Evolutionary conservation across 2,113 vertebrate genomes (phyloP).

Genomic region (Grallaria varia): DNA sequence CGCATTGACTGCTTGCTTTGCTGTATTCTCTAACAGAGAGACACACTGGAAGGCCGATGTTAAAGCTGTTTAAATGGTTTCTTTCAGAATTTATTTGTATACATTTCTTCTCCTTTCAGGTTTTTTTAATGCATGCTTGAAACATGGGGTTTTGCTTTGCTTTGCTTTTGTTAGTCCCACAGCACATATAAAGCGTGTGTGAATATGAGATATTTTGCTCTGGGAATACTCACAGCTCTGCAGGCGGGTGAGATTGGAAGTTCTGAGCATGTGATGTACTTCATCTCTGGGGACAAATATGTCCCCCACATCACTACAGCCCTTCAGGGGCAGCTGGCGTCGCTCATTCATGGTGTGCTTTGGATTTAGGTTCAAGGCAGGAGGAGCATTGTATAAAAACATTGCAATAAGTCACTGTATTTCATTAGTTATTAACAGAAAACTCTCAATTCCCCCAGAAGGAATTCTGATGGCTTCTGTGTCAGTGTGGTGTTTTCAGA

Average conservation of each 20-base stretch:
- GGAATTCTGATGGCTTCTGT: conserved; percentile 5
- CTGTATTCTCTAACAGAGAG: background rate
- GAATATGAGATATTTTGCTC: background rate
- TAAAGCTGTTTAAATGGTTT: background rate
- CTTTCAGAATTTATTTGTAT: background rate
- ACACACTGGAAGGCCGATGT: background rate
- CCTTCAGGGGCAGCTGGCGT: background rate
- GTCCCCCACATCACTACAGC: background rate
- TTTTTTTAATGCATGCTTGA: background rate
- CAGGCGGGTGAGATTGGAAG: background rate
- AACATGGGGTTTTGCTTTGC: background rate
- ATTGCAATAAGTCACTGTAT: conserved; percentile 28
- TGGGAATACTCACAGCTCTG: conserved; percentile 12
- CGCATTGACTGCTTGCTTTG: background rate
- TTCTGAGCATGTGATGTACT: background rate
- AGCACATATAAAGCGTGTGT: background rate
- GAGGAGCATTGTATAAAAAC: background rate
- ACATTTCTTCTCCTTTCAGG: background rate
- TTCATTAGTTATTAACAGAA: conserved; percentile 54
- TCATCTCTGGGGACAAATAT: conserved; percentile 6
- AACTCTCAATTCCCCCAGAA: conserved; percentile 23
- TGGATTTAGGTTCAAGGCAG: conserved; percentile 22
- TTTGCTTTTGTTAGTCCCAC: background rate
- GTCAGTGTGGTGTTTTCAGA: background rate
- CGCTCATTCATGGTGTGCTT: conserved; percentile 7